Evolutionary conservation across 2,888 invertebrate species (phyloP), one percentile per base, ranked within the genome.

Genomic region (Tinea semifulvella): DNA sequence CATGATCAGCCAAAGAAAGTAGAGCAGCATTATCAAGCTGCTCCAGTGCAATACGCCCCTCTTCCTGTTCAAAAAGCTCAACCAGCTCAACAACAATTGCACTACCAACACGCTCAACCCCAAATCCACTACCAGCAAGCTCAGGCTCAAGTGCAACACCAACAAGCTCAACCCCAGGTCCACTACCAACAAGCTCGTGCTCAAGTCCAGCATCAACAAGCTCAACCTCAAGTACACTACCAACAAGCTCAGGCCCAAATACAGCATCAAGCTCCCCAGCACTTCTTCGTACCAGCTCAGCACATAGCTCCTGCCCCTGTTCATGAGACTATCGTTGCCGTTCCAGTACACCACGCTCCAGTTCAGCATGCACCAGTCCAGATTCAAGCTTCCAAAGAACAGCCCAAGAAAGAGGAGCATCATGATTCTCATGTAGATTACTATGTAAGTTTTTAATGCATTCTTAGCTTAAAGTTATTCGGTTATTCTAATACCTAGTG

Each of bases 361-460:
- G 35, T 45, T 11, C 48, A 38, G 16, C 44, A 11, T n/a, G n/a
- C n/a, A n/a, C n/a, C n/a, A n/a, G n/a, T n/a, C n/a, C n/a, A n/a
- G n/a, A n/a, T n/a, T 50, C 45, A 49, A 42, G 42, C 44, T 46
- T 22, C 43, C 18, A 26, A 19, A 38, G 10, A 28, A 46, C 4
- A 13, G 31, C 4, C 25, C 27, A 20, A 40, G 6, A 40, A 40
- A 11, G 35, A 22, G 8, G 14, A 35, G 4, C 35, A 35, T 35
- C 36, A 35, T 20, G 54, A 55, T 27, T 52, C 54, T 18, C 43
- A 61, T 39, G 60, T 56, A 19, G 65, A 68, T 46, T 68, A 67
- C 46, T 65, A 68, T 47, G 68, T 69, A 53, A 60, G 68, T 56
- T 4, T n/a, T n/a, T n/a, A n/a, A n/a, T n/a, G n/a, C n/a, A n/a